Evolutionary conservation across 2,113 vertebrate genomes (phyloP).

Genomic region (Burhinus bistriatus): DNA sequence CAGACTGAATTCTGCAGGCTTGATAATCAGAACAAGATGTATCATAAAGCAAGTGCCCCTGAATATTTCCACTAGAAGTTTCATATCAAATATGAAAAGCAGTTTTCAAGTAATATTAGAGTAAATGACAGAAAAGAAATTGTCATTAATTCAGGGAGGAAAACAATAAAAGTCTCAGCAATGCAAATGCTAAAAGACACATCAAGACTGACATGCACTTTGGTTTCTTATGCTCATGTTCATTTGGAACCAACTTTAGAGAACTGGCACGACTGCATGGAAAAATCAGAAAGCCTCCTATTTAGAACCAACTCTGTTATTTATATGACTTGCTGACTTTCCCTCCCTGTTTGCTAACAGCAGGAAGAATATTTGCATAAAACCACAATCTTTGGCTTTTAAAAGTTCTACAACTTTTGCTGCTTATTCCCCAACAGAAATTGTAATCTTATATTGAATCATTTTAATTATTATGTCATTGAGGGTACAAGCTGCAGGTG

Average conservation of each 20-base stretch:
- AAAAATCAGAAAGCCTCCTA: neutral
- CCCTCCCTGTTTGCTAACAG: neutral
- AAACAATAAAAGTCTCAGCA: neutral
- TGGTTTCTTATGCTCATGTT: neutral
- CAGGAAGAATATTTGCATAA: neutral
- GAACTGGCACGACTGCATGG: neutral
- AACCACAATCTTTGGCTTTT: neutral
- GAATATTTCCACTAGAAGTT: neutral
- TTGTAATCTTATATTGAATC: neutral
- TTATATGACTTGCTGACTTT: neutral
- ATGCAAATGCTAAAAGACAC: neutral
- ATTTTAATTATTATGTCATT: neutral
- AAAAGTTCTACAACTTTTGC: neutral
- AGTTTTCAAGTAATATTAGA: neutral
- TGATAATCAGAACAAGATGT: neutral
- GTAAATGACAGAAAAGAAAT: neutral
- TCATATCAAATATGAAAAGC: neutral
- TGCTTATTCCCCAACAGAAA: neutral
- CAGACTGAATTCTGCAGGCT: neutral
- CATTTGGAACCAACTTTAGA: neutral
- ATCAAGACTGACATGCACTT: neutral
- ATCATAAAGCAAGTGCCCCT: neutral
- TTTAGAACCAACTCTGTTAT: neutral
- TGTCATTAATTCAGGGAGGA: neutral
- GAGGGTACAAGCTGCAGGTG: neutral